Base-by-base conservation (phyloP, 2,113 vertebrate genomes). In the Falcunculus frontatus region DNA sequence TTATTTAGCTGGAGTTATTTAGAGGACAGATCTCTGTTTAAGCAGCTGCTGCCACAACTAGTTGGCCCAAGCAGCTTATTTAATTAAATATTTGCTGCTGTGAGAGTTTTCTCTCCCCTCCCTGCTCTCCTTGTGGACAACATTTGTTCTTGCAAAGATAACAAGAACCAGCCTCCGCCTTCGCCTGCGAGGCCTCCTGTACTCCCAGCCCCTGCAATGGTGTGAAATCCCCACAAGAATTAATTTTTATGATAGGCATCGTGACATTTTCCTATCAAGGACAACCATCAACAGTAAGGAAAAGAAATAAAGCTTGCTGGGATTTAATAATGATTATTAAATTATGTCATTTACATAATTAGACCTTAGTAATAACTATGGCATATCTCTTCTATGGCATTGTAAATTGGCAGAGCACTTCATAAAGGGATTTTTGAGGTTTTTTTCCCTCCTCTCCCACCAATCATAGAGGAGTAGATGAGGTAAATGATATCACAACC, bases 1-100 rank as follows among this genome's bases (percentile, higher is more conserved):
- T 95, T 84, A 88, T 93, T 89, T 77, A 94, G 73, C 89, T 90
- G 79, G 60, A 94, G 94, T 95, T 96, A 96, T 96, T 97, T 96
- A 96, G 95, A 94, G 84, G 92, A 77, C 76, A 94, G 84, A 93
- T 72, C 92, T 95, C 55, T 97, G 97, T 97, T 97, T 97, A 97
- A 96, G 95, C 97, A 97, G 97, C 97, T 97, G 97, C 94, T 95
- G 91, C 95, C 95, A 87, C 4, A 7, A 91, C 65, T 50, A 53
- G 44, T 64, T n/a, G 19, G 90, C 49, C 93, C 74, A 76, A 92
- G 60, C 41, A 91, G 82, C 84, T 84, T 72, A 97, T 97, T 96
- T 91, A 97, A 97, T 97, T 97, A 97, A 97, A 97, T 97, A 95
- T 95, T 97, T 97, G 96, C 94, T 87, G 89, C 93, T 96, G 89